These are phyloP conservation scores for Romanogobio albipinnatus DNA, from an alignment of 2,113 vertebrate species.

Conservation along the genomic window DNA sequence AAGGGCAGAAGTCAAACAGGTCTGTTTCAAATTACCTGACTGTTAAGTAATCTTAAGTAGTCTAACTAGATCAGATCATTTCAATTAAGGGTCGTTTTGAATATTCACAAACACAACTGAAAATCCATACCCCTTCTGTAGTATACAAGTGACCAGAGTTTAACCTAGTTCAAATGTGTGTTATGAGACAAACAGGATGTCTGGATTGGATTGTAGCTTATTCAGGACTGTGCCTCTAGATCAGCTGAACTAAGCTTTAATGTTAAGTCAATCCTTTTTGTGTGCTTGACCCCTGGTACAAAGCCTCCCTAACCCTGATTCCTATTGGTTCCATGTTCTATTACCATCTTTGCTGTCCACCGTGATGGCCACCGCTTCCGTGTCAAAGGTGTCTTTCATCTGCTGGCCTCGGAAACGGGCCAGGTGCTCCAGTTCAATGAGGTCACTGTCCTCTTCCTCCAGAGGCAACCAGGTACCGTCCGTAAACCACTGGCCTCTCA, in stretches of 20 bases:
- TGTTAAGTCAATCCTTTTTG: constrained; percentile 9
- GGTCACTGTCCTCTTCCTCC: constrained; percentile 94
- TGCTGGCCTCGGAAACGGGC: constrained; percentile 88
- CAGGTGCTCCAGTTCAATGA: constrained; percentile 91
- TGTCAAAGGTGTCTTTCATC: constrained; percentile 88
- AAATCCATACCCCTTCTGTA: background rate
- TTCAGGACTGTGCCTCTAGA: background rate
- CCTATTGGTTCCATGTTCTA: constrained; percentile 29
- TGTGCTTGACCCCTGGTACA: constrained; percentile 22
- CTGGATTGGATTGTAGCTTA: constrained; percentile 8
- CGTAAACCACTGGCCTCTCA: constrained; percentile 97
- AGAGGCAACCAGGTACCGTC: constrained; percentile 95
- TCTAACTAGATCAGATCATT: background rate
- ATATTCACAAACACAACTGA: background rate
- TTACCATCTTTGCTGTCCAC: constrained; percentile 93
- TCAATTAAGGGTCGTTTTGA: background rate
- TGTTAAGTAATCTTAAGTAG: constrained; percentile 3
- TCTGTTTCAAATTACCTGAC: background rate
- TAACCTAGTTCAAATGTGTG: background rate
- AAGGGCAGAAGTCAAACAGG: constrained; percentile 24
- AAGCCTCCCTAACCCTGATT: background rate
- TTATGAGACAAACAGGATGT: constrained; percentile 1
- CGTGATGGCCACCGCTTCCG: constrained; percentile 82
- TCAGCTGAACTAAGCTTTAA: constrained; percentile 20
- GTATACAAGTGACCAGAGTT: background rate